Conservation (phyloP, 2,113 vertebrate species). For the Channa maculata region DNA sequence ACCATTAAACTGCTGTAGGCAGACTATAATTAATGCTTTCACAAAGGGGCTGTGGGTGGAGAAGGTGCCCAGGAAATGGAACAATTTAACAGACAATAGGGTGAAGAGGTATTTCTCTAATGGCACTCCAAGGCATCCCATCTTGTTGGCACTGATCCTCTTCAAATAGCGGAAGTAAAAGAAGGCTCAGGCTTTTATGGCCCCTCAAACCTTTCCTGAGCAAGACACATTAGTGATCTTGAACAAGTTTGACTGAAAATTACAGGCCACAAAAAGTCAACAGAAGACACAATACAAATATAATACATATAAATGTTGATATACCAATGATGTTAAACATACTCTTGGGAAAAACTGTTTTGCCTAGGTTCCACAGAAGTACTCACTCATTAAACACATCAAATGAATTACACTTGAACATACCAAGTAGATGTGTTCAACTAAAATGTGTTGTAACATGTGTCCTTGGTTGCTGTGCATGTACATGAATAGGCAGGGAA, state of each 20-base stretch:
- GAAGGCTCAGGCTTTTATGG: constrained; percentile 16
- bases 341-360: too few relatives aligned
- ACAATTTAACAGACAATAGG: constrained; percentile 70
- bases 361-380: too few relatives aligned
- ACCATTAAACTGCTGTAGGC: constrained; percentile 22
- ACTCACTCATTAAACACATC: too few relatives aligned
- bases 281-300: not conserved
- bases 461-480: too few relatives aligned
- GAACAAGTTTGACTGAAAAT: constrained; percentile 4
- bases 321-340: too few relatives aligned
- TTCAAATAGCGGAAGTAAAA: constrained; percentile 27
- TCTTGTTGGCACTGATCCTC: constrained; percentile 38
- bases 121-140: constrained; percentile 55
- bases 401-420: too few relatives aligned
- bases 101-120: constrained; percentile 69
- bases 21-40: constrained; percentile 52
- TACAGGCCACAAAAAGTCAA: constrained; percentile 10
- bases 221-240: constrained; percentile 26
- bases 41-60: constrained; percentile 37
- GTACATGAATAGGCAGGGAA: too few relatives aligned
- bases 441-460: too few relatives aligned
- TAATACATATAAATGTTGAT: not conserved
- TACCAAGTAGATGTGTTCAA: too few relatives aligned
- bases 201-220: constrained; percentile 23
- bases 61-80: constrained; percentile 70